These are phyloP conservation scores for Lateolabrax maculatus DNA, from an alignment of 2,797 vertebrate species.

Conservation along the genomic window DNA sequence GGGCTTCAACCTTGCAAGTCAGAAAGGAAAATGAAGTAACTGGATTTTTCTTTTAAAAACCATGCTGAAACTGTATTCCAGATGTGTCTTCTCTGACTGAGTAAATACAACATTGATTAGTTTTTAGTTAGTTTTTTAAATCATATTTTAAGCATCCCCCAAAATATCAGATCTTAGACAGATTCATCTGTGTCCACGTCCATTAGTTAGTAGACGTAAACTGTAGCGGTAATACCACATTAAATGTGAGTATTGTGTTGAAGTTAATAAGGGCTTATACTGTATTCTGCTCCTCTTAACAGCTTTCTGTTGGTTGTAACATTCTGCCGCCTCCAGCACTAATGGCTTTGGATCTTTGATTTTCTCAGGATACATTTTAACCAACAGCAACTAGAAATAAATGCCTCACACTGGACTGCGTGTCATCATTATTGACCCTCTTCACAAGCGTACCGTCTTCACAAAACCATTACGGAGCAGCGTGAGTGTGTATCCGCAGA, in stretches of 20 bases:
- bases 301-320: conserved; percentile 1
- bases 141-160: neutral
- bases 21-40: neutral
- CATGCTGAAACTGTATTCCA: neutral
- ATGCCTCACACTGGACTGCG: conserved; percentile 18
- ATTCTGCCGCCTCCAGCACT: conserved; percentile 19
- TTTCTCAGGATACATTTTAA: conserved; percentile 33
- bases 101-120: neutral
- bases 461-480: conserved; percentile 33
- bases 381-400: conserved; percentile 31
- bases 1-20: neutral
- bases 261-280: neutral
- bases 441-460: conserved; percentile 38
- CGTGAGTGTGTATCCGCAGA: conserved; percentile 39
- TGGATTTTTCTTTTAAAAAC: neutral
- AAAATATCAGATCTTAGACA: neutral
- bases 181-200: neutral
- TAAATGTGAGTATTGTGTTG: neutral
- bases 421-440: conserved; percentile 44
- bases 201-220: neutral
- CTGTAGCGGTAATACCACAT: neutral
- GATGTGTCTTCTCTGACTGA: neutral
- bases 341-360: conserved; percentile 45
- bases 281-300: conserved; percentile 6
- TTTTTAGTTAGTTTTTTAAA: neutral